phyloP scores from a whole-genome alignment of 1,140 invertebrate species.

The Drosophila busckii region DNA sequence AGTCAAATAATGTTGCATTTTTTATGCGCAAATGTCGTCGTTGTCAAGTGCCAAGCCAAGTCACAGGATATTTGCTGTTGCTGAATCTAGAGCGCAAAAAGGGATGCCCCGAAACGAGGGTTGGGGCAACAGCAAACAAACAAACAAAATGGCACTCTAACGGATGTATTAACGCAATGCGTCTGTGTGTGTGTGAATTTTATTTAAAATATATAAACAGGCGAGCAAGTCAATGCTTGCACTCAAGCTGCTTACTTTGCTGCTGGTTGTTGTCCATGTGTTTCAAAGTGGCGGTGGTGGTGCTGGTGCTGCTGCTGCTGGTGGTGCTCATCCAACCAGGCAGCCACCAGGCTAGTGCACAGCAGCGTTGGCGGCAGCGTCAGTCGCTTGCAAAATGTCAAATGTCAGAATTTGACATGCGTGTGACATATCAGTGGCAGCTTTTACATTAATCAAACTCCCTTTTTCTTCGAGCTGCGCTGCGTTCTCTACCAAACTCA shows the following conservation, averaged over 20 bases:
- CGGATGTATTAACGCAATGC: constrained; percentile 73
- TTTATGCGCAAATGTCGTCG: constrained; percentile 76
- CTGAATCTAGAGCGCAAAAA: constrained; percentile 11
- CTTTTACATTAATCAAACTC: constrained; percentile 79
- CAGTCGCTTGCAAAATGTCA: constrained; percentile 78
- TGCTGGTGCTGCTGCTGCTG: constrained; percentile 7
- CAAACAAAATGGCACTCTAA: constrained; percentile 73
- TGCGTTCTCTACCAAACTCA: constrained; percentile 23
- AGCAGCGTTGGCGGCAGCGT: constrained; percentile 38
- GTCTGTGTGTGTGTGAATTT: constrained; percentile 56
- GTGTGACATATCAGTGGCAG: constrained; percentile 79
- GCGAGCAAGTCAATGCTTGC: constrained; percentile 44
- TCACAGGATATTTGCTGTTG: constrained; percentile 40
- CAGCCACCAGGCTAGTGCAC: constrained; percentile 26
- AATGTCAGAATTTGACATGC: constrained; percentile 79
- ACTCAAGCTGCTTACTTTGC: constrained; percentile 44
- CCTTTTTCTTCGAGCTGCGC: constrained; percentile 60
- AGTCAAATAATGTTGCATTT: constrained; percentile 74
- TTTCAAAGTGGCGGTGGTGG: no score
- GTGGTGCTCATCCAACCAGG: constrained; percentile 67
- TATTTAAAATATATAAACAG: constrained; percentile 47
- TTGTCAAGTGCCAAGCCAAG: constrained; percentile 63
- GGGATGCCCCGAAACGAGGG: constrained; percentile 17
- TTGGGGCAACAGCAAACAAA: no score
- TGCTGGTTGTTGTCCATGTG: constrained; percentile 58